Evolutionary conservation across 2,888 invertebrate species (phyloP).

Genomic region (Drymonia ruficornis): DNA sequence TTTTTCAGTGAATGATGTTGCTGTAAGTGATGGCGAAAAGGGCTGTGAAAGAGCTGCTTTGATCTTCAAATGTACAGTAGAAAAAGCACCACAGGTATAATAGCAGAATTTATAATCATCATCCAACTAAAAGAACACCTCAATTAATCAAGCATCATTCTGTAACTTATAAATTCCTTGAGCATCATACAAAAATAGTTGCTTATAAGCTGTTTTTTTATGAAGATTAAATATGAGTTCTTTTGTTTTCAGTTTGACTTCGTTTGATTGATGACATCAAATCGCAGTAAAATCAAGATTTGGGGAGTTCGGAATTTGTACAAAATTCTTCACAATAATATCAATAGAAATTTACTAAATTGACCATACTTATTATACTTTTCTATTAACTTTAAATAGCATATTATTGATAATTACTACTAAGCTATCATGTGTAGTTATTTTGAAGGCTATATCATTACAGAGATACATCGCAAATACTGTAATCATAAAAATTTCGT

Average conservation of each 20-base stretch:
- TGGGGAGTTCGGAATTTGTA: background rate
- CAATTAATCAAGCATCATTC: no score
- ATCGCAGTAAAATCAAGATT: background rate
- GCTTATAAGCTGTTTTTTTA: no score
- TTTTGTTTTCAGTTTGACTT: conserved; percentile 39
- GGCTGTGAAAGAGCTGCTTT: conserved; percentile 66
- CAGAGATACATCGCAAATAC: background rate
- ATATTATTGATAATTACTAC: no score
- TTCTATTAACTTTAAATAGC: no score
- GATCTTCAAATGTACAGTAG: conserved; percentile 55
- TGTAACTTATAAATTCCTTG: no score
- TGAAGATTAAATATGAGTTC: background rate
- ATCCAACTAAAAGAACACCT: no score
- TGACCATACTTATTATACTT: no score
- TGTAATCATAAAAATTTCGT: background rate
- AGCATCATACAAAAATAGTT: no score
- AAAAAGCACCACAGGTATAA: conserved; percentile 51
- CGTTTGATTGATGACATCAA: conserved; percentile 9
- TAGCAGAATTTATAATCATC: background rate
- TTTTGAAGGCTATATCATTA: no score
- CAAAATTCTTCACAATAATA: background rate
- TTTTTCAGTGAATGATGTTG: conserved; percentile 54
- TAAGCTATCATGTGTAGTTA: no score
- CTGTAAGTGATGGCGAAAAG: conserved; percentile 52
- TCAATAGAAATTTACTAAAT: no score